A percentile compares a stretch with the other conserved stretches of the same genome.
Evolutionary conservation across 2,888 invertebrate genomes (phyloP).

Genomic region (Gymnoscelis rufifasciata): DNA sequence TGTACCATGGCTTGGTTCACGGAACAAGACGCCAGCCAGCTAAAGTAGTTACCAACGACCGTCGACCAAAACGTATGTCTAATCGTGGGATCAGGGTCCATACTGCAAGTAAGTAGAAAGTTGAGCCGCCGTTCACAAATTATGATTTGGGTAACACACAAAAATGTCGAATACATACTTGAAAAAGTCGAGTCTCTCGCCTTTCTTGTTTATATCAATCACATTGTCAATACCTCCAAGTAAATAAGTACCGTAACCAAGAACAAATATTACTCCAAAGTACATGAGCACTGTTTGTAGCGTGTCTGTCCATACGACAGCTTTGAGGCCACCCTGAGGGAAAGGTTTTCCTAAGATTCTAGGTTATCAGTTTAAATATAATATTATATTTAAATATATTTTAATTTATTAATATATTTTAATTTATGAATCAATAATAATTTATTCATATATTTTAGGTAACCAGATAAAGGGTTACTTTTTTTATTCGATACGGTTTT

Average conservation of each 20-base stretch:
- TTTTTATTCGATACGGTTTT: no score
- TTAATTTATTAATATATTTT: no score
- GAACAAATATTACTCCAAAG: conserved; percentile 82
- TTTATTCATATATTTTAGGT: no score
- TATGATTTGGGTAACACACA: no score
- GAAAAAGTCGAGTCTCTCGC: conserved; percentile 84
- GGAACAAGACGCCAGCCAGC: conserved; percentile 89
- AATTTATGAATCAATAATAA: no score
- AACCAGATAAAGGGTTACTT: no score
- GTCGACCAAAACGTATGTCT: conserved; percentile 91
- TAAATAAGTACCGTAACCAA: conserved; percentile 81
- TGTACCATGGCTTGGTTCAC: conserved; percentile 94
- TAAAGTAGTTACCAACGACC: conserved; percentile 86
- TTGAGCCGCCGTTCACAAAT: no score
- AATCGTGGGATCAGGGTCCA: conserved; percentile 85
- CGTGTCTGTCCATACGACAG: conserved; percentile 90
- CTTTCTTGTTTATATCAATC: conserved; percentile 78
- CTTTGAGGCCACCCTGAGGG: conserved; percentile 85
- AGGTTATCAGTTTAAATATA: no score
- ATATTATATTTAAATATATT: no score
- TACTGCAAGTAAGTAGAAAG: conserved; percentile 79
- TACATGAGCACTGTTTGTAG: conserved; percentile 87
- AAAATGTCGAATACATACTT: conserved; percentile 73
- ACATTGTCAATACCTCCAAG: conserved; percentile 83
- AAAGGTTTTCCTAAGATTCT: no score